phyloP scores from a whole-genome alignment of 2,797 vertebrate genomes.

The Oryzias sinensis region DNA sequence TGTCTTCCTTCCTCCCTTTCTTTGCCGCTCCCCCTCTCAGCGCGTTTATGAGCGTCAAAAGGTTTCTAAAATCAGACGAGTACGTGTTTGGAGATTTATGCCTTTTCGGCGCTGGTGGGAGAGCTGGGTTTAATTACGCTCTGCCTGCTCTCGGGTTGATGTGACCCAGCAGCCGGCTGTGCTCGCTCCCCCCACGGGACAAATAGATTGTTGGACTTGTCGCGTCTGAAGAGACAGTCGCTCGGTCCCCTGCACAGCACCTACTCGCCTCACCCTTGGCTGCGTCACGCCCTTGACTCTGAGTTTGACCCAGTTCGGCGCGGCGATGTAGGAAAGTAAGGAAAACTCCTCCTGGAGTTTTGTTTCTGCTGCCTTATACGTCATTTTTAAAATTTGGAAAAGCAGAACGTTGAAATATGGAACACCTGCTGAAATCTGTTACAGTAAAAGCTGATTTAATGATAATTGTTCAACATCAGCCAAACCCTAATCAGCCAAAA shows the following conservation, averaged over 20 bases:
- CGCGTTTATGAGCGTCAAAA: constrained; percentile 40
- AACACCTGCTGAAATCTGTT: neutral
- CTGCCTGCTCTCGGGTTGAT: constrained; percentile 67
- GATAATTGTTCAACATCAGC: no score
- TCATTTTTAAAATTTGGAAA: constrained; percentile 39
- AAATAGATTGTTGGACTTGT: constrained; percentile 67
- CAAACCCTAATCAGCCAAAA: no score
- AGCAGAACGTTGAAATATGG: constrained; percentile 10
- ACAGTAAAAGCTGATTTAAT: no score
- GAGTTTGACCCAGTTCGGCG: constrained; percentile 30
- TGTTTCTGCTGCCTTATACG: constrained; percentile 34
- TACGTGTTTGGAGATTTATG: constrained; percentile 67
- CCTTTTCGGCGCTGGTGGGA: constrained; percentile 55
- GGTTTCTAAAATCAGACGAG: constrained; percentile 43
- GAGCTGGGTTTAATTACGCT: constrained; percentile 69
- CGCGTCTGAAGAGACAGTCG: constrained; percentile 53
- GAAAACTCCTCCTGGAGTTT: constrained; percentile 44
- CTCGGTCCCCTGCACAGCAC: constrained; percentile 36
- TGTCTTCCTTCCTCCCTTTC: constrained; percentile 8
- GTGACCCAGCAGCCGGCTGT: constrained; percentile 73
- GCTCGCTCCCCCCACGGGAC: constrained; percentile 57
- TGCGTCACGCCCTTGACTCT: constrained; percentile 32
- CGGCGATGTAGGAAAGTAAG: constrained; percentile 33
- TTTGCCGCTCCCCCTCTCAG: constrained; percentile 3
- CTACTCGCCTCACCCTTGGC: constrained; percentile 15